Percentiles rank a stretch among this genome's conserved stretches.
These are phyloP conservation scores for Diachasma alloeum DNA, from an alignment of 1,140 invertebrate genomes.

Conservation along the genomic window DNA sequence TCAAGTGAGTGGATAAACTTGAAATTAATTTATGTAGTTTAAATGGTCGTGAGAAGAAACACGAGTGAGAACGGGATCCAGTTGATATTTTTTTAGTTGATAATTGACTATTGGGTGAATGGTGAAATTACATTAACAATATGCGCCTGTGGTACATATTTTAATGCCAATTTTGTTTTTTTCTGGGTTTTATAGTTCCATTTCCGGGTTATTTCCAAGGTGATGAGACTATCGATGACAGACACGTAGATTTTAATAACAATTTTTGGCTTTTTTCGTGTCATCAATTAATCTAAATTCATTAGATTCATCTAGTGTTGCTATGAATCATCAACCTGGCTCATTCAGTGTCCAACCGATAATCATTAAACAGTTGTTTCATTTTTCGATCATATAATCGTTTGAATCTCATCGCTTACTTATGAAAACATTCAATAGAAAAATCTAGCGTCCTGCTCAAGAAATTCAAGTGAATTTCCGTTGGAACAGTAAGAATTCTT, in stretches of 20 bases:
- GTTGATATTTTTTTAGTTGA: slow-evolving; percentile 29
- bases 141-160: neutral
- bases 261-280: neutral
- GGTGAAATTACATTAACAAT: neutral
- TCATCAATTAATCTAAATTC: neutral
- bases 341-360: neutral
- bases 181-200: neutral
- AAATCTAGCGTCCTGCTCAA: no score
- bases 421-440: neutral
- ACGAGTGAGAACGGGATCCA: neutral
- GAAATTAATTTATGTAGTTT: neutral
- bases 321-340: slow-evolving; percentile 20
- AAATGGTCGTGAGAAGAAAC: neutral
- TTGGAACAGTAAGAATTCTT: no score
- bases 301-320: neutral
- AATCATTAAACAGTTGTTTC: neutral
- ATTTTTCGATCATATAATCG: neutral
- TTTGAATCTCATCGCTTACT: neutral
- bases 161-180: neutral
- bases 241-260: neutral
- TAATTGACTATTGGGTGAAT: slow-evolving; percentile 43
- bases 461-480: no score
- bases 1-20: slow-evolving; percentile 50
- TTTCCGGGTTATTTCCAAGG: neutral
- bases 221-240: slow-evolving; percentile 22